Conservation (phyloP, 2,113 vertebrate species). For the Bucco capensis region DNA sequence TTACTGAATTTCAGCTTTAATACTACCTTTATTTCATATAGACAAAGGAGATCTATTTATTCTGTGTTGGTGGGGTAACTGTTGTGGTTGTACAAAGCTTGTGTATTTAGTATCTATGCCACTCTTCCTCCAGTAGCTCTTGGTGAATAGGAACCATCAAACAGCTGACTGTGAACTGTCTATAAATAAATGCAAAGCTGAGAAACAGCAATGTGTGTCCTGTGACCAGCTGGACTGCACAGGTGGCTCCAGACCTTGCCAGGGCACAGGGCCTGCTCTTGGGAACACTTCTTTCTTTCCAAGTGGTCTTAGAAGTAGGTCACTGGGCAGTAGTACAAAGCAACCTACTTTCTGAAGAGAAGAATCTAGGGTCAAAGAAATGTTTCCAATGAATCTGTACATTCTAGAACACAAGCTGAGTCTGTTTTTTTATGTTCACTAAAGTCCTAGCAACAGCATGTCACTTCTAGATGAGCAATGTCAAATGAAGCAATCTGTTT, state of each 20-base stretch:
- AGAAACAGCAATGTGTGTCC: not conserved
- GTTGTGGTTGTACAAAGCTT: not conserved
- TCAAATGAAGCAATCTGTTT: slow-evolving; percentile 28
- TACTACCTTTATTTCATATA: not conserved
- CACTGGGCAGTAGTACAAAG: slow-evolving; percentile 32
- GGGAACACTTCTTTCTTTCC: slow-evolving; percentile 27
- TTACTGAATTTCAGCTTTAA: not conserved
- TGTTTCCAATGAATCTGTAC: not conserved
- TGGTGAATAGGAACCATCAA: not conserved
- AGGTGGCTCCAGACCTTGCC: slow-evolving; percentile 13
- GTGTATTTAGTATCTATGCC: not conserved
- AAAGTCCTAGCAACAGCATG: not conserved
- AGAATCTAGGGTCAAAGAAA: not conserved
- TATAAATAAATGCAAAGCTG: slow-evolving; percentile 13
- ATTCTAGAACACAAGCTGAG: slow-evolving; percentile 9
- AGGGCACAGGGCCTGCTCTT: not conserved
- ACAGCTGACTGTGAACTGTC: slow-evolving; percentile 8
- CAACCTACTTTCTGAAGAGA: slow-evolving; percentile 35
- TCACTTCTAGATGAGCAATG: not conserved
- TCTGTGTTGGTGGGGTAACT: not conserved
- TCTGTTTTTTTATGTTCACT: not conserved
- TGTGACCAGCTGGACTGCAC: slow-evolving; percentile 23
- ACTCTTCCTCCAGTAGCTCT: not conserved
- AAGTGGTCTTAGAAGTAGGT: slow-evolving; percentile 48
- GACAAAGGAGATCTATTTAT: not conserved